These are phyloP conservation scores for Chloroclystis v-ata DNA, from an alignment of 2,888 invertebrate species.

Conservation along the genomic window DNA sequence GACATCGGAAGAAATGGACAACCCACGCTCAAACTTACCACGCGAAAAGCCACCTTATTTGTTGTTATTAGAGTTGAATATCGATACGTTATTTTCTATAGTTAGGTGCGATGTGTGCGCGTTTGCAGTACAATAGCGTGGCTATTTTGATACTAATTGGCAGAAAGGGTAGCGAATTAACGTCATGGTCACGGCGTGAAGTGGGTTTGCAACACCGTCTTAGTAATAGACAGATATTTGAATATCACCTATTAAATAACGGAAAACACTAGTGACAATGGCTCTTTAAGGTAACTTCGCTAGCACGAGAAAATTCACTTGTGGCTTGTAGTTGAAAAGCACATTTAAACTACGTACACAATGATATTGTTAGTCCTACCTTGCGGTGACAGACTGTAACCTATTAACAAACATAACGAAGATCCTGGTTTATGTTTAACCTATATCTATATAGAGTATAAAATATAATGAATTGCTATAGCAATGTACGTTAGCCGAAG, in stretches of 20 bases:
- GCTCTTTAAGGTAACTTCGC: not conserved
- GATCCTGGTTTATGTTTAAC: too few relatives aligned
- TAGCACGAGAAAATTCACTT: not conserved
- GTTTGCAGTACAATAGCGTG: slow-evolving; percentile 71
- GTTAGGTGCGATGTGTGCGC: slow-evolving; percentile 64
- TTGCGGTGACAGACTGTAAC: too few relatives aligned
- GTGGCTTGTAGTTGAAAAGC: too few relatives aligned
- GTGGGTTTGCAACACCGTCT: slow-evolving; percentile 59
- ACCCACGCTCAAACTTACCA: slow-evolving; percentile 35
- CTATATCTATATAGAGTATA: too few relatives aligned
- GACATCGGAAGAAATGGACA: slow-evolving; percentile 55
- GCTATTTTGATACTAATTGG: slow-evolving; percentile 78
- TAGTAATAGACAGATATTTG: slow-evolving; percentile 26
- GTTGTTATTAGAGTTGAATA: slow-evolving; percentile 35
- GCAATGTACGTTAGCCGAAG: slow-evolving; percentile 23
- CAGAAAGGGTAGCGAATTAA: slow-evolving; percentile 78
- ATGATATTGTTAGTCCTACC: too few relatives aligned
- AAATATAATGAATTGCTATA: not conserved
- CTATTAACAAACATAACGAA: too few relatives aligned
- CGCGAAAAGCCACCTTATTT: slow-evolving; percentile 37
- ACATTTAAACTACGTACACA: too few relatives aligned
- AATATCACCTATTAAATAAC: slow-evolving; percentile 19
- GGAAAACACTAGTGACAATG: slow-evolving; percentile 2
- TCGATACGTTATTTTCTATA: slow-evolving; percentile 31
- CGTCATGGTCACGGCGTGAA: slow-evolving; percentile 65